Evolutionary conservation across 2,888 invertebrate species (phyloP).

Genomic region (Lasioglossum lativentre): DNA sequence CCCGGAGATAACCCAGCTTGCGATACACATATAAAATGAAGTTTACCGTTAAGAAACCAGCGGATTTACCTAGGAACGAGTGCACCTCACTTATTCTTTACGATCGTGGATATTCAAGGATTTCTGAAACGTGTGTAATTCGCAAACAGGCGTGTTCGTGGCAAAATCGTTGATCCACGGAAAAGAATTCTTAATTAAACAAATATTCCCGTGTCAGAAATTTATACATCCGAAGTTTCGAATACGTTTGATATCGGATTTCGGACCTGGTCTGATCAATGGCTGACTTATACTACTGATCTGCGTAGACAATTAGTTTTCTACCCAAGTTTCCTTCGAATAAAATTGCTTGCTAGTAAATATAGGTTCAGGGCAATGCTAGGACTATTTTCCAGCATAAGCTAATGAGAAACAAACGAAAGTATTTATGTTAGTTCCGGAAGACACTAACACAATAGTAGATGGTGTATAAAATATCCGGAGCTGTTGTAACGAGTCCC

Average conservation of each 20-base stretch:
- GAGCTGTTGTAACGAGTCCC: neutral
- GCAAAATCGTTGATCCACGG: neutral
- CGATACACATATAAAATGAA: slow-evolving; percentile 53
- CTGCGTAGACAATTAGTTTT: neutral
- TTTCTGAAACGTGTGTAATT: slow-evolving; percentile 28
- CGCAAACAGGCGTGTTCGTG: neutral
- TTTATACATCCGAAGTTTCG: neutral
- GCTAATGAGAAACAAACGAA: neutral
- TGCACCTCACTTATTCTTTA: slow-evolving; percentile 53
- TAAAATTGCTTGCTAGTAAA: neutral
- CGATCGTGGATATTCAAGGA: slow-evolving; percentile 43
- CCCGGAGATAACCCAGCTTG: slow-evolving; percentile 45
- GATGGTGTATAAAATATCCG: neutral
- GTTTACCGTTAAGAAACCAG: slow-evolving; percentile 63
- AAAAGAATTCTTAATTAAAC: neutral
- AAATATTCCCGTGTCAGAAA: neutral
- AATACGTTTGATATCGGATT: neutral
- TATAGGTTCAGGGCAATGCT: no score
- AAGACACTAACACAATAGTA: neutral
- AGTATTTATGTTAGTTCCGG: neutral
- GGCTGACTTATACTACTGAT: slow-evolving; percentile 1
- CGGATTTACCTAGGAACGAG: slow-evolving; percentile 52
- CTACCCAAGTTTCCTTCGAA: neutral
- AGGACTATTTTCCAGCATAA: neutral
- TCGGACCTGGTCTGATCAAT: neutral